Base-by-base conservation (phyloP, 2,797 vertebrate species). In the Lateolabrax maculatus region DNA sequence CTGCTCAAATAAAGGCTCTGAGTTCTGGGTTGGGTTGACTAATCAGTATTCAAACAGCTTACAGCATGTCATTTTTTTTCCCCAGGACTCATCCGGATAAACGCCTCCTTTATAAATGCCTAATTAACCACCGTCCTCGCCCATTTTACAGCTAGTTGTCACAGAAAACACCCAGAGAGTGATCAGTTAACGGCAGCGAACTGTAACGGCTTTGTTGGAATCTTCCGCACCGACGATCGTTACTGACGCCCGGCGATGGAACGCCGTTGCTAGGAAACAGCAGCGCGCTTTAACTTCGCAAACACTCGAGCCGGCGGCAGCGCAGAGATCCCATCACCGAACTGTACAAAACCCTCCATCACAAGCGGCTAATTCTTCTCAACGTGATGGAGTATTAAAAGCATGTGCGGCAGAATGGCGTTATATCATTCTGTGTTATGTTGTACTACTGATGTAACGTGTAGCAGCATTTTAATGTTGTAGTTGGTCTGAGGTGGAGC, bases 221-320 rank as follows among this genome's bases (percentile, higher is more conserved):
- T 31, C 1, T 48, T 3, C 65, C 11, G 34, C 27, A 2, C n/a
- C 18, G 41, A 36, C 25, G 21, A 74, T 4, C 44, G 56, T 51
- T 52, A 2, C 10, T 3, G 46, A 25, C 18, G n/a, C 41, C 21
- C 9, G 16, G 15, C 2, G 43, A 68, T 36, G 36, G 13, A 44
- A 67, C 46, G 19, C 29, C 13, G 77, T 79, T 73, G 48, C 55
- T 67, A 48, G 61, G 56, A 46, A 79, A 61, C 61, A 18, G 53
- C 44, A n/a, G 36, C 2, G 25, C n/a, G 51, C 37, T 49, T 39
- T 43, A 23, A 41, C 34, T n/a, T 15, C 1, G 5, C 23, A 56
- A 46, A 55, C 49, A 39, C 31, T 31, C 37, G 1, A 23, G 15
- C 67, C 9, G 4, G 12, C 25, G n/a, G n/a, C n/a, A n/a, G n/a